These are phyloP conservation scores for Oscheius sp. DNA, from an alignment of 2,888 invertebrate species.

Conservation along the genomic window DNA sequence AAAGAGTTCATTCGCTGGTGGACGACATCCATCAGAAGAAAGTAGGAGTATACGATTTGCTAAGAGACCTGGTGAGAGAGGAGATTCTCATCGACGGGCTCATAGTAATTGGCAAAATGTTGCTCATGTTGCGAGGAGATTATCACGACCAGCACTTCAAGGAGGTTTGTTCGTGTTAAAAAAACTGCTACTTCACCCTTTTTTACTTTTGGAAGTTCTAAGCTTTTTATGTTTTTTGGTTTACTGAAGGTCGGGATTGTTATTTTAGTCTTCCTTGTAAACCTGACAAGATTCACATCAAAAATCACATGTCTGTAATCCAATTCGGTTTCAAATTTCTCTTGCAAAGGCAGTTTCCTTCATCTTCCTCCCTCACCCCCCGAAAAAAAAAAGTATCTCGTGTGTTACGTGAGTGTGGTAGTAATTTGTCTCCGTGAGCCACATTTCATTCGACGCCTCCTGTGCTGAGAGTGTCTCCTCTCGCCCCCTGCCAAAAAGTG, in stretches of 20 bases:
- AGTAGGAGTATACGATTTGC: slow-evolving; percentile 53
- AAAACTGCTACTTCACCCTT: no score
- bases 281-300: not conserved
- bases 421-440: slow-evolving; percentile 20
- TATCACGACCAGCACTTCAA: slow-evolving; percentile 38
- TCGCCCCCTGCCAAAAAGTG: slow-evolving; percentile 9
- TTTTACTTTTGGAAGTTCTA: no score
- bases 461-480: slow-evolving; percentile 11
- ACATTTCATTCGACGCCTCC: slow-evolving; percentile 25
- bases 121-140: slow-evolving; percentile 38
- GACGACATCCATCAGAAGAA: slow-evolving; percentile 53
- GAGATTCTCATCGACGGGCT: not conserved
- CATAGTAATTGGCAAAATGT: slow-evolving; percentile 35
- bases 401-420: not conserved
- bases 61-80: not conserved
- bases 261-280: no score
- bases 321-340: slow-evolving; percentile 15
- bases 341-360: not conserved
- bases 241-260: no score
- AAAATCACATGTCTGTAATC: slow-evolving; percentile 10
- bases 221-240: no score
- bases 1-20: slow-evolving; percentile 37
- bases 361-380: not conserved
- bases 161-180: slow-evolving; percentile 28
- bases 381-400: not conserved